Conservation (phyloP, 2,888 invertebrate genomes). For the Andrena praecox region DNA sequence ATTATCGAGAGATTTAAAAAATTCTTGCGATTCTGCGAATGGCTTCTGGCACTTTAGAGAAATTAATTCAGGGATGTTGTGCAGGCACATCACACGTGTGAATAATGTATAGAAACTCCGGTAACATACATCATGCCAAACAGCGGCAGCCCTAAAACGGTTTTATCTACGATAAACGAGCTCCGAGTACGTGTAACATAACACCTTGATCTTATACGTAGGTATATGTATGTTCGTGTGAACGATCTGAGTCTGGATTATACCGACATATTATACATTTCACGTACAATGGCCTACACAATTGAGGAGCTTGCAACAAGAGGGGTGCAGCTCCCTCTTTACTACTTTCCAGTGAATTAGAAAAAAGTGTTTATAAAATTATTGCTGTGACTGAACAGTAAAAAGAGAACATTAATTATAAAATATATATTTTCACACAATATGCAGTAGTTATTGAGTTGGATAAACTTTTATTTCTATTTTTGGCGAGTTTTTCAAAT, state of each 20-base stretch:
- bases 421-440: no score
- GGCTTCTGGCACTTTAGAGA: not conserved
- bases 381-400: no score
- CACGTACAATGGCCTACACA: conserved; percentile 25
- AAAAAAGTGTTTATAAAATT: no score
- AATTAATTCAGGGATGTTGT: conserved; percentile 31
- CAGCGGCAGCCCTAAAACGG: conserved; percentile 51
- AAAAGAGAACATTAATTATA: no score
- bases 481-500: no score
- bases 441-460: no score
- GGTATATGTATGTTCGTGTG: conserved; percentile 41
- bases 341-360: no score
- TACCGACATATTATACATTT: conserved; percentile 32
- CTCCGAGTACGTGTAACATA: conserved; percentile 73
- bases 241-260: conserved; percentile 44
- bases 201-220: conserved; percentile 69
- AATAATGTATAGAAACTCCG: conserved; percentile 56
- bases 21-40: not conserved
- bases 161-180: conserved; percentile 64
- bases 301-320: conserved; percentile 4
- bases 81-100: conserved; percentile 48
- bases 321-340: no score
- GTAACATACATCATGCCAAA: conserved; percentile 54
- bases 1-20: not conserved
- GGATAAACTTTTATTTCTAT: no score